Percentiles rank a stretch among this genome's conserved stretches.
phyloP scores from a whole-genome alignment of 2,113 vertebrate genomes.

The Peromyscus maniculatus region DNA sequence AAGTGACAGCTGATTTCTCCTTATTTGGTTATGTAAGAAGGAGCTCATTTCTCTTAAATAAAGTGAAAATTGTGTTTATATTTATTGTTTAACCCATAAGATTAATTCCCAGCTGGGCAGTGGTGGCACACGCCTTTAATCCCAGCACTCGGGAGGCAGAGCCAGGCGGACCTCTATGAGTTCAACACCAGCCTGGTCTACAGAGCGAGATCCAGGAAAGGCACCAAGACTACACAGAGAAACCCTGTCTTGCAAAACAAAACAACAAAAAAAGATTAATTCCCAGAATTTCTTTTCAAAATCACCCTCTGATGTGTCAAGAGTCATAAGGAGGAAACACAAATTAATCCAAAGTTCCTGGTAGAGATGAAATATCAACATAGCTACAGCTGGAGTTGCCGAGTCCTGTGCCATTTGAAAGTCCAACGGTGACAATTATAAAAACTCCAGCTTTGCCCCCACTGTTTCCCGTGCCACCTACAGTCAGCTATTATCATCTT shows the following conservation, averaged over 20 bases:
- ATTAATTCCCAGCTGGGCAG: neutral
- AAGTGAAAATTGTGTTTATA: conserved; percentile 19
- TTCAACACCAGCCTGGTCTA: too few species aligned
- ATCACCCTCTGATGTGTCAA: neutral
- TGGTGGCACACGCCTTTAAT: too few species aligned
- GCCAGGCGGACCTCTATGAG: too few species aligned
- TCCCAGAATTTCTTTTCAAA: conserved; percentile 37
- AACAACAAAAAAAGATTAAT: neutral
- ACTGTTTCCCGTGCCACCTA: neutral
- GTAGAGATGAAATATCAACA: conserved; percentile 20
- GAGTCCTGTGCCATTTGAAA: neutral
- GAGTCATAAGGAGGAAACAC: conserved; percentile 20
- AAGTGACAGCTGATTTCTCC: conserved; percentile 16
- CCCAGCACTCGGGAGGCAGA: too few species aligned
- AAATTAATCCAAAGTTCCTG: conserved; percentile 45
- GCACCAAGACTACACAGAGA: too few species aligned
- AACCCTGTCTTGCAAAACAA: too few species aligned
- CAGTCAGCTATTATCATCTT: neutral
- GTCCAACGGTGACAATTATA: neutral
- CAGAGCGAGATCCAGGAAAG: too few species aligned
- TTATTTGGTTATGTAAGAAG: conserved; percentile 12
- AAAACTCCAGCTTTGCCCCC: neutral
- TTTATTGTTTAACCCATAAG: conserved; percentile 45
- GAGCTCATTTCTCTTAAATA: conserved; percentile 18
- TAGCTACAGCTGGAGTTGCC: neutral